Base-by-base conservation (phyloP, 2,113 vertebrate genomes). In the Tupaia tana region DNA sequence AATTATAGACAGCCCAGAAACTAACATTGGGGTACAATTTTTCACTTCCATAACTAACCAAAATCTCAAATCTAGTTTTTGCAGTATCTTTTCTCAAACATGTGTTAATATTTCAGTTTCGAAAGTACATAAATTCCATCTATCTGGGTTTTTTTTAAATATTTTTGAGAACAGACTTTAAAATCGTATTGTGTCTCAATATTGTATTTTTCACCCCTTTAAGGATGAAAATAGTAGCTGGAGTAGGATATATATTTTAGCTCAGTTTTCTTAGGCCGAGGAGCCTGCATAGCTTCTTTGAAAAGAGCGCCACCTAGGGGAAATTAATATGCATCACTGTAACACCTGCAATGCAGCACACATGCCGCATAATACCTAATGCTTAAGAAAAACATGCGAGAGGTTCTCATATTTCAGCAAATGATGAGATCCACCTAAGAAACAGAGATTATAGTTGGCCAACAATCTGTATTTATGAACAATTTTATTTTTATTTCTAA, bases 281-380 rank as follows among this genome's bases (percentile, higher is more conserved):
- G 7, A 27, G 15, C 7, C 3, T 7, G 25, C 14, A 18, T 25
- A 2, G 78, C 81, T 89, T 94, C 86, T 95, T 97, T 85, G 94
- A 92, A 85, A 95, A 93, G 31, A 69, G 64, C 16, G 86, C 97
- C 97, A 97, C 86, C 97, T 96, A 93, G 90, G 14, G 96, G 95
- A 86, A 52, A 77, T 18, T 52, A 63, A 64, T 25, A 64, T 0
- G 14, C 67, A 2, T 54, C 20, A 75, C 25, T 27, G 34, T 8
- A 70, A 59, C 64, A 93, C 89, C 96, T 89, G 94, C 93, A 89
- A 73, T 97, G 90, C 89, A 91, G 88, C 94, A 87, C 12, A 11
- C 24, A 56, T 18, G 24, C 43, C 9, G 20, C 27, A 11, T 13
- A 24, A 54, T 27, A 59, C 22, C 10, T 74, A 61, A 58, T 22